Evolutionary conservation across 2,113 vertebrate genomes (phyloP).

Genomic region (Hemicordylus capensis): DNA sequence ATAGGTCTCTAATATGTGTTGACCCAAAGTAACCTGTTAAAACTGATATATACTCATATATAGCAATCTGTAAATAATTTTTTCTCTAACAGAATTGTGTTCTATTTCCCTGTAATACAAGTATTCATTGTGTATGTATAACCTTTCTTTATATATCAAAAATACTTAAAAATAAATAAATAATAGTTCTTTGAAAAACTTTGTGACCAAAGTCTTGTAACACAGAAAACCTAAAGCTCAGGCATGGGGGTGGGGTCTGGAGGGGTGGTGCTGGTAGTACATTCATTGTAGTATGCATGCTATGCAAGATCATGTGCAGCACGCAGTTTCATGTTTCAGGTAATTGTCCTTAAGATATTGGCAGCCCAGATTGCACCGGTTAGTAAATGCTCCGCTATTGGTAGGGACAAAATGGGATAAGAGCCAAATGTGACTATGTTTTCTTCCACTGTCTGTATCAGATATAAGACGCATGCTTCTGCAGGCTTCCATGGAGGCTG

Average conservation of each 20-base stretch:
- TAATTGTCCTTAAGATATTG: constrained; percentile 74
- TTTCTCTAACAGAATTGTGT: too few species aligned
- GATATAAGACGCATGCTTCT: constrained; percentile 94
- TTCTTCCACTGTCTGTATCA: constrained; percentile 89
- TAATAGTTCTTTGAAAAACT: constrained; percentile 15
- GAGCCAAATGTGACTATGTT: constrained; percentile 77
- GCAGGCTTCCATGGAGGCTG: constrained; percentile 76
- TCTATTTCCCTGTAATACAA: constrained; percentile 50
- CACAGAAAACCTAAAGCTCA: not conserved
- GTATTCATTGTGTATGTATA: constrained; percentile 25
- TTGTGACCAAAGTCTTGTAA: constrained; percentile 4
- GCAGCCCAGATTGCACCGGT: constrained; percentile 66
- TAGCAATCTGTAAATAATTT: not conserved
- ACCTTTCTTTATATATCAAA: constrained; percentile 42
- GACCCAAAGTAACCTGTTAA: not conserved
- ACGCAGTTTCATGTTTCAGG: constrained; percentile 79
- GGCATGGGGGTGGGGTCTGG: not conserved
- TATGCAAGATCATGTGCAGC: constrained; percentile 49
- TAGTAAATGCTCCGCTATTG: constrained; percentile 75
- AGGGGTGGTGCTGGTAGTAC: not conserved
- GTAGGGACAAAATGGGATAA: constrained; percentile 74
- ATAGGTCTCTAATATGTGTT: not conserved
- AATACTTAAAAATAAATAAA: not conserved
- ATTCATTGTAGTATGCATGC: constrained; percentile 31
- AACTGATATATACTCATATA: not conserved